phyloP scores from a whole-genome alignment of 53 echinoderm and acorn worm species.

The Luidia sarsii region DNA sequence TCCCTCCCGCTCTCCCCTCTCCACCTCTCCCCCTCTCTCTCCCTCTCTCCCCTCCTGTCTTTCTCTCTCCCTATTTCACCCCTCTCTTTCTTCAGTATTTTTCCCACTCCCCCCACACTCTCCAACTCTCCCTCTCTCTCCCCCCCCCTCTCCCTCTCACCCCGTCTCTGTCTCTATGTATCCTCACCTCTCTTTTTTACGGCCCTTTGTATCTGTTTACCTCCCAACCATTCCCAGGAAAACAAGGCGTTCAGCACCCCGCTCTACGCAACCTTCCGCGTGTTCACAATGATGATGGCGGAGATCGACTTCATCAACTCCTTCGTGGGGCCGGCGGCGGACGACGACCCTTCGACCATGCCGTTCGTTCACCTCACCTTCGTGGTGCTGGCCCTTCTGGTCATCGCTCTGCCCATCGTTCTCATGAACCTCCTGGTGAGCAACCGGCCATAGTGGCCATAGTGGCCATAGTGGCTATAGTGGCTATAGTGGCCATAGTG shows the following conservation, averaged over 20 bases:
- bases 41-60: too few relatives aligned
- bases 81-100: too few relatives aligned
- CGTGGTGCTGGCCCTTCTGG: conserved; percentile 58
- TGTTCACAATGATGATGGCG: conserved; percentile 89
- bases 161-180: too few relatives aligned
- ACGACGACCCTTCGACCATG: conserved; percentile 47
- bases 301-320: conserved; percentile 93
- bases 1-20: too few relatives aligned
- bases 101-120: too few relatives aligned
- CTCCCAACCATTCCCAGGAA: conserved; percentile 49
- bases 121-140: too few relatives aligned
- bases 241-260: conserved; percentile 69
- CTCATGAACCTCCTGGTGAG: conserved; percentile 96
- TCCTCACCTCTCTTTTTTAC: not conserved
- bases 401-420: conserved; percentile 80
- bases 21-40: too few relatives aligned
- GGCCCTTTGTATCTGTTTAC: not conserved
- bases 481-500: too few relatives aligned
- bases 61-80: too few relatives aligned
- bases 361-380: conserved; percentile 50
- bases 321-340: conserved; percentile 71
- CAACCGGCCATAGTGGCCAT: too few relatives aligned
- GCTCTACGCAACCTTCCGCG: conserved; percentile 66
- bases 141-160: too few relatives aligned
- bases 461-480: too few relatives aligned